Percentiles rank a stretch among this genome's conserved stretches.
Conservation (phyloP, 2,888 invertebrate species). For the Danaus chrysippus region DNA sequence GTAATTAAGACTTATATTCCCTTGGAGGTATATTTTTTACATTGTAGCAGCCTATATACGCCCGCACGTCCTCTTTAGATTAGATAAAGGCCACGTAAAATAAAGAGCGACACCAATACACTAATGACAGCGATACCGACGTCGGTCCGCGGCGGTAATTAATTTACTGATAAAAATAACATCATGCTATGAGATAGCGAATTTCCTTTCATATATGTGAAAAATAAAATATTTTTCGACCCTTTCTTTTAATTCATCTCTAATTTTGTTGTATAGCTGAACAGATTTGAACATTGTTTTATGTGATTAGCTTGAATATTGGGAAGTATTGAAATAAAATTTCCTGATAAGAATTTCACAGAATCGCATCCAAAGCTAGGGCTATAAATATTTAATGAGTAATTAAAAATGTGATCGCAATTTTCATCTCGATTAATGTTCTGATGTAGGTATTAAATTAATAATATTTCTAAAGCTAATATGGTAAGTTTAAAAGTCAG, state of each 20-base stretch:
- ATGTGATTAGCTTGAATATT: too few species aligned
- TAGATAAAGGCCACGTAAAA: slow-evolving; percentile 74
- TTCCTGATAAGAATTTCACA: too few species aligned
- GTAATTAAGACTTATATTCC: slow-evolving; percentile 36
- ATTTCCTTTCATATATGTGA: slow-evolving; percentile 12
- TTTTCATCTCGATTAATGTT: too few species aligned
- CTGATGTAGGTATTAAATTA: too few species aligned
- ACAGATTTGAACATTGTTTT: too few species aligned
- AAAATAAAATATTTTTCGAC: slow-evolving; percentile 8
- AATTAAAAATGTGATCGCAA: too few species aligned
- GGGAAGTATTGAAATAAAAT: too few species aligned
- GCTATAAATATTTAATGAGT: too few species aligned
- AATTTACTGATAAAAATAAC: slow-evolving; percentile 48
- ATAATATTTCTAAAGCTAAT: too few species aligned
- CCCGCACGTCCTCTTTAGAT: slow-evolving; percentile 79
- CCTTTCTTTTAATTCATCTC: background rate
- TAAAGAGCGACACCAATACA: slow-evolving; percentile 70
- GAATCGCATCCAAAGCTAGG: too few species aligned
- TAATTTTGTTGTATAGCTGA: too few species aligned
- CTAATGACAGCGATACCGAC: slow-evolving; percentile 63
- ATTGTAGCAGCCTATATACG: slow-evolving; percentile 64
- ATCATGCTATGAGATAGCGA: slow-evolving; percentile 11
- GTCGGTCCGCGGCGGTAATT: slow-evolving; percentile 60
- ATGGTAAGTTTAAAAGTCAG: too few species aligned
- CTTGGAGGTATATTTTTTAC: slow-evolving; percentile 47